Evolutionary conservation across 2,888 invertebrate genomes (phyloP).

Genomic region (Tipula helvola): DNA sequence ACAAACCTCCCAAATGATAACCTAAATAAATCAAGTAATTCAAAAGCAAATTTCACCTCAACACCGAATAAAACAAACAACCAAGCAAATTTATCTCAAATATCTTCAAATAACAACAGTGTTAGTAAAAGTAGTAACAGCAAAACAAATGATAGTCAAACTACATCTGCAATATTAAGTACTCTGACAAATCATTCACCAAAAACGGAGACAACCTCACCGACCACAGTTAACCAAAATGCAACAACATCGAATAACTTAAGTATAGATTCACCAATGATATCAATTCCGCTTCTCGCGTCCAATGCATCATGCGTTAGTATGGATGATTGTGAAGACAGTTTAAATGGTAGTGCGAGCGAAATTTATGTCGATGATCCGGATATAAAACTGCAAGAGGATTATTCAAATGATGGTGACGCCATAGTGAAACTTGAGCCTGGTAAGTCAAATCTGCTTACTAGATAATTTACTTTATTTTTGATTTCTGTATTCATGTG

Average conservation of each 20-base stretch:
- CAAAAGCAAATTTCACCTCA: slow-evolving; percentile 12
- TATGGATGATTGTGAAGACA: background rate
- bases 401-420: background rate
- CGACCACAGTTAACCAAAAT: background rate
- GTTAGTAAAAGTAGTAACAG: background rate
- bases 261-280: slow-evolving; percentile 15
- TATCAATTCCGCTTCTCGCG: slow-evolving; percentile 11
- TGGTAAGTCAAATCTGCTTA: background rate
- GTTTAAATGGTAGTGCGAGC: slow-evolving; percentile 5
- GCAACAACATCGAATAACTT: background rate
- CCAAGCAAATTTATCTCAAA: slow-evolving; percentile 12
- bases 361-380: background rate
- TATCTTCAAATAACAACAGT: background rate
- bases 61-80: slow-evolving; percentile 19
- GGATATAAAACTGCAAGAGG: background rate
- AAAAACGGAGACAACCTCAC: background rate
- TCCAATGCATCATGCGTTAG: background rate
- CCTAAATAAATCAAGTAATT: background rate
- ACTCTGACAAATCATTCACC: background rate
- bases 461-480: background rate
- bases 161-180: background rate
- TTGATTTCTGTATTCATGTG: background rate
- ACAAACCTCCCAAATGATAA: background rate
- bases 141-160: background rate
- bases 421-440: background rate